A percentile compares a stretch with the other conserved stretches of the same genome.
Conservation (phyloP, 2,888 invertebrate species). For the Synanthedon vespiformis region DNA sequence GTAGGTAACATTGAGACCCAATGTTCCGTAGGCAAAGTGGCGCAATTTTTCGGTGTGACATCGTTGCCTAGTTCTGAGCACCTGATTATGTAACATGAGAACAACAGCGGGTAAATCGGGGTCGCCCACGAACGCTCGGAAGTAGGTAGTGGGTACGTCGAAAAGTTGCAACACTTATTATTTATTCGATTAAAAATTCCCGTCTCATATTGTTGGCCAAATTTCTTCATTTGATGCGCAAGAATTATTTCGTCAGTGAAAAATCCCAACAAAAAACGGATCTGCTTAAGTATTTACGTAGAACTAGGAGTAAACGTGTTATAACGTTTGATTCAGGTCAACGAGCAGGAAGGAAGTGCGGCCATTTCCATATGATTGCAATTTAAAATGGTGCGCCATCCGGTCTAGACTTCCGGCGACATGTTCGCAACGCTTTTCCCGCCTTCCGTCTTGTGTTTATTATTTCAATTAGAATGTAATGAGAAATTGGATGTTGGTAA, state of each 20-base stretch:
- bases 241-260: too few species aligned
- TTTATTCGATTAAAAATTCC: neutral
- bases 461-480: constrained; percentile 7
- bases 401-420: constrained; percentile 37
- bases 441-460: constrained; percentile 12
- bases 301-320: neutral
- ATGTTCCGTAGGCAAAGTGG: constrained; percentile 30
- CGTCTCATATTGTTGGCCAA: too few species aligned
- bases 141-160: constrained; percentile 19
- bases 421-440: constrained; percentile 26
- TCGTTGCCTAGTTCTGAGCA: constrained; percentile 67
- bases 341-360: constrained; percentile 43
- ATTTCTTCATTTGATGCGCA: too few species aligned
- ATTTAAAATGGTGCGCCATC: constrained; percentile 43
- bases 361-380: constrained; percentile 48
- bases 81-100: constrained; percentile 62
- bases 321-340: constrained; percentile 18
- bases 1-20: constrained; percentile 2
- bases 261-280: too few species aligned
- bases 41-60: constrained; percentile 67
- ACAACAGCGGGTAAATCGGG: constrained; percentile 58
- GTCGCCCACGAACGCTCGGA: constrained; percentile 40
- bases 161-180: constrained; percentile 1
- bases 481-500: neutral
- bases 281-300: neutral